Evolutionary conservation across 2,888 invertebrate genomes (phyloP).

Genomic region (Acanthacorydalis orientalis): DNA sequence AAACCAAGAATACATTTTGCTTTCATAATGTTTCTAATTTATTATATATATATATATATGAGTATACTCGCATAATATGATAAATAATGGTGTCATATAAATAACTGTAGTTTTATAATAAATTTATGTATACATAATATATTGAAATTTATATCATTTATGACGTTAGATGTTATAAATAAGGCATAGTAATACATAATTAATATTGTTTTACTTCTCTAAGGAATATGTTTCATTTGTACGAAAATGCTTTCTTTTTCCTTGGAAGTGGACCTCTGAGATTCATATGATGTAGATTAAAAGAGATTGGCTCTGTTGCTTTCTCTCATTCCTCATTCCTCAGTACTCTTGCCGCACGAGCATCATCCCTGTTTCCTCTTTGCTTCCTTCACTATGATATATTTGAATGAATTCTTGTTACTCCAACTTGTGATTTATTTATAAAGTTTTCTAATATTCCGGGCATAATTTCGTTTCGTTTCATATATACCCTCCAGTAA

Average conservation of each 20-base stretch:
- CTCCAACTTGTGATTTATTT: constrained; percentile 14
- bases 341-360: not conserved
- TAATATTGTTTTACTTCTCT: constrained; percentile 12
- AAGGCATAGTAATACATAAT: not conserved
- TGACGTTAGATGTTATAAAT: too few species aligned
- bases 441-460: constrained; percentile 14
- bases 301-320: constrained; percentile 26
- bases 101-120: constrained; percentile 22
- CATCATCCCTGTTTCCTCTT: not conserved
- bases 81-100: constrained; percentile 8
- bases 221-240: constrained; percentile 27
- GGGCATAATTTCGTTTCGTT: not conserved
- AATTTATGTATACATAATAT: constrained; percentile 14
- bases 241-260: constrained; percentile 28
- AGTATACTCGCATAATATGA: not conserved
- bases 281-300: constrained; percentile 28
- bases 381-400: constrained; percentile 14
- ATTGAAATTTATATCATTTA: too few species aligned
- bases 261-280: constrained; percentile 26
- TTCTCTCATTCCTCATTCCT: not conserved
- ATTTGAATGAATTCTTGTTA: constrained; percentile 19
- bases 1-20: too few species aligned
- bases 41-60: too few species aligned
- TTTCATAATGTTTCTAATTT: too few species aligned
- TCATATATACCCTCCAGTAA: not conserved